phyloP scores from a whole-genome alignment of 1,140 invertebrate species.

The Propsilocerus akamusi region DNA sequence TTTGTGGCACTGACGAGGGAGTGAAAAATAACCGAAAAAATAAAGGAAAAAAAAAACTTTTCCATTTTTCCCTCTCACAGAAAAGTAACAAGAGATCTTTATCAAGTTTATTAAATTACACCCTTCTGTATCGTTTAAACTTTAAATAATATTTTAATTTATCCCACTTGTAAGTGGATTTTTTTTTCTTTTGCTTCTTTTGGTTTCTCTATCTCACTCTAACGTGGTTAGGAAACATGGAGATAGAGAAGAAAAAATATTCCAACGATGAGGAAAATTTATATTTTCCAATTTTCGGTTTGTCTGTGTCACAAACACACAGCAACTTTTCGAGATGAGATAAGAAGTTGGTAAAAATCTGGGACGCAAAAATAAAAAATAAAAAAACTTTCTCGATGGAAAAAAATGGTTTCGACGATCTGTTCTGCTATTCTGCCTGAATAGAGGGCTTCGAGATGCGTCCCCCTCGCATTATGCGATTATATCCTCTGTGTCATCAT shows the following conservation, averaged over 20 bases:
- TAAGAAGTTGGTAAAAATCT: constrained; percentile 6
- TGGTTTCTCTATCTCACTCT: background rate
- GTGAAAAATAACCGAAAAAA: no score
- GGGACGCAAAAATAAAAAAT: constrained; percentile 7
- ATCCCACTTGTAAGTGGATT: background rate
- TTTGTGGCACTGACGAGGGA: background rate
- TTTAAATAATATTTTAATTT: no score
- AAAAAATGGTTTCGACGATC: no score
- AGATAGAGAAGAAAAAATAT: background rate
- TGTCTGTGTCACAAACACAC: no score
- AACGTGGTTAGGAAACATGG: no score
- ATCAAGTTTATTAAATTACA: constrained; percentile 2
- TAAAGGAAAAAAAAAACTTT: background rate
- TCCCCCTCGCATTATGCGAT: no score
- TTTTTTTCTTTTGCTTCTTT: background rate
- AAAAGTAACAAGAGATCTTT: background rate
- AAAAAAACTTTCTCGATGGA: constrained; percentile 6
- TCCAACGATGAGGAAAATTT: no score
- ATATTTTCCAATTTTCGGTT: no score
- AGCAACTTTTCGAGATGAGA: background rate
- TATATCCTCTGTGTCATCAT: no score
- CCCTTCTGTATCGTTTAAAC: constrained; percentile 1
- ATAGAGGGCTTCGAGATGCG: no score
- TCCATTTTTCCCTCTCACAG: background rate
- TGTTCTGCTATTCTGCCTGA: no score